These are phyloP conservation scores for Hystrix brachyura DNA, from an alignment of 2,113 vertebrate species.

Conservation along the genomic window DNA sequence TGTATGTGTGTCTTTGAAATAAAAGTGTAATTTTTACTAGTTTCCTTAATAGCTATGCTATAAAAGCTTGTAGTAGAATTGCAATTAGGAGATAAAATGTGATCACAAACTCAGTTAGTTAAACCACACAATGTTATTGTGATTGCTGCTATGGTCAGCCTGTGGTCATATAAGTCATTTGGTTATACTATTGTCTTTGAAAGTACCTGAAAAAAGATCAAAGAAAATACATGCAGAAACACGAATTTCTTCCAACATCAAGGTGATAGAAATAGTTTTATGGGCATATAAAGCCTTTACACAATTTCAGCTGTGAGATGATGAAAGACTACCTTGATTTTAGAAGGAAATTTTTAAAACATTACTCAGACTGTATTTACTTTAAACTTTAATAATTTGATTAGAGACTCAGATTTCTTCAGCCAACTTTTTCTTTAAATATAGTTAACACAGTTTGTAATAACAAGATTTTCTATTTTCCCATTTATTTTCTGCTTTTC, in stretches of 20 bases:
- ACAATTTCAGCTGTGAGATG: background rate
- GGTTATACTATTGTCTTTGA: background rate
- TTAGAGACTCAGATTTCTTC: background rate
- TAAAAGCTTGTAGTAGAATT: background rate
- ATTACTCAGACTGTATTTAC: background rate
- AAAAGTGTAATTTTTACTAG: background rate
- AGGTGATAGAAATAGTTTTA: background rate
- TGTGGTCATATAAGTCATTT: background rate
- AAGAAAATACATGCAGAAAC: background rate
- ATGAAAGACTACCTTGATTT: background rate
- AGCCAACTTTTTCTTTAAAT: background rate
- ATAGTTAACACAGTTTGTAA: background rate
- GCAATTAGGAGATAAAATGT: background rate
- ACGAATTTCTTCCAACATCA: conserved; percentile 6
- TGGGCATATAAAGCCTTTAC: background rate
- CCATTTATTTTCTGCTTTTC: background rate
- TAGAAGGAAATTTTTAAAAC: background rate
- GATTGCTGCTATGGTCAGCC: background rate
- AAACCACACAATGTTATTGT: background rate
- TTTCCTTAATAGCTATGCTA: background rate
- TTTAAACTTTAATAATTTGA: background rate
- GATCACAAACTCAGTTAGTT: background rate
- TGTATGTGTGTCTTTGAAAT: background rate
- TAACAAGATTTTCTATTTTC: background rate
- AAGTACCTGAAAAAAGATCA: background rate